These are phyloP conservation scores for Pyrgilauda ruficollis DNA, from an alignment of 2,113 vertebrate genomes.

Conservation along the genomic window DNA sequence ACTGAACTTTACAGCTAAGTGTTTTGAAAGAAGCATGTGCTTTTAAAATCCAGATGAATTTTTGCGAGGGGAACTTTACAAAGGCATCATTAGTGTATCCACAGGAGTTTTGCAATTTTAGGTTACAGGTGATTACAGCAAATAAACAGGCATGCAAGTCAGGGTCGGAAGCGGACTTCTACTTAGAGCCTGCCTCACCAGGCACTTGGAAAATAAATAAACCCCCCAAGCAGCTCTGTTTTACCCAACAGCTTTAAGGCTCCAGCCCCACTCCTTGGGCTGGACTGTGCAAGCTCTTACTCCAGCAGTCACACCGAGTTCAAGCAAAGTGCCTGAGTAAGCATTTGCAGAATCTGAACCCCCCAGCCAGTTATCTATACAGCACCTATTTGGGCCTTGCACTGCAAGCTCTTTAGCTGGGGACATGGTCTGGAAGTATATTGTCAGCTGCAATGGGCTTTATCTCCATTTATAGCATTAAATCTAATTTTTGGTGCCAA, in stretches of 20 bases:
- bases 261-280: neutral
- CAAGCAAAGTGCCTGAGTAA: slow-evolving; percentile 44
- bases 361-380: slow-evolving; percentile 40
- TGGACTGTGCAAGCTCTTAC: slow-evolving; percentile 38
- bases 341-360: slow-evolving; percentile 47
- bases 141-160: slow-evolving; percentile 16
- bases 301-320: neutral
- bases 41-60: slow-evolving; percentile 25
- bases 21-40: neutral
- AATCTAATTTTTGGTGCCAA: slow-evolving; percentile 46
- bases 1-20: neutral
- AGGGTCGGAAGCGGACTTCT: neutral
- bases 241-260: neutral
- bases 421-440: neutral
- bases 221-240: neutral
- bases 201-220: slow-evolving; percentile 38
- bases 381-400: slow-evolving; percentile 41
- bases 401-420: slow-evolving; percentile 19
- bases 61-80: neutral
- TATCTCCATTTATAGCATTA: slow-evolving; percentile 37
- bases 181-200: neutral
- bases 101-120: slow-evolving; percentile 28
- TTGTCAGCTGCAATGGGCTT: slow-evolving; percentile 25
- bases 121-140: slow-evolving; percentile 18
- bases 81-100: neutral